Base-by-base conservation (phyloP, 2,797 vertebrate species). In the Helicolenus hilgendorfi region DNA sequence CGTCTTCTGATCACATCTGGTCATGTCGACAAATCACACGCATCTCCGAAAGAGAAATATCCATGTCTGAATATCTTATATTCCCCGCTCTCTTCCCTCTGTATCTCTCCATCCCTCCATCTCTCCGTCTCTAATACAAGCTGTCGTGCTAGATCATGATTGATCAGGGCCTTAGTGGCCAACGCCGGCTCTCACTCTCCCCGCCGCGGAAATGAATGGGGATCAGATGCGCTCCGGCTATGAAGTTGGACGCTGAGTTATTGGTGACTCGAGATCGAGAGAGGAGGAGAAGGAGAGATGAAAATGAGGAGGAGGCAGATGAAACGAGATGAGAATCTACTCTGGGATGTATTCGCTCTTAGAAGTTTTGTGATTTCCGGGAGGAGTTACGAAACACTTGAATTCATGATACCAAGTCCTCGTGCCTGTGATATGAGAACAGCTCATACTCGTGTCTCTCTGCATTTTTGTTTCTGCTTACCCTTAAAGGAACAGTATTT, bases 21-120 rank as follows among this genome's bases (percentile, higher is more conserved):
- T 92, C 92, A 87, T 92, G 94, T 97, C 95, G 95, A 93, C 92
- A 96, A 97, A 98, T 98, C 96, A 97, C 96, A 89, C 83, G 81
- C 85, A 89, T 88, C 94, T 96, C 95, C 83, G 27, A 56, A 73
- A 94, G 79, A 95, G 94, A 95, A 94, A 96, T 77, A 85, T 93
- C 92, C 71, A 89, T 90, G 90, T 94, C 89, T 93, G 91, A 96
- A 95, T 96, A 92, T 92, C 89, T 92, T 89, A 94, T 83, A 83
- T 83, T 87, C 88, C 84, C 70, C 24, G 11, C 81, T 90, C 60
- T 88, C 81, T 49, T 67, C 63, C 83, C 83, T 80, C 72, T 73
- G 38, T 83, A 82, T 91, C 87, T 85, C 84, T 86, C 84, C 38
- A 73, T 93, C 86, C 74, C 81, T 92, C 88, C 87, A 85, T 92